These are phyloP conservation scores for Hydrocynus forskahlii DNA, from an alignment of 2,797 vertebrate genomes.

Conservation along the genomic window DNA sequence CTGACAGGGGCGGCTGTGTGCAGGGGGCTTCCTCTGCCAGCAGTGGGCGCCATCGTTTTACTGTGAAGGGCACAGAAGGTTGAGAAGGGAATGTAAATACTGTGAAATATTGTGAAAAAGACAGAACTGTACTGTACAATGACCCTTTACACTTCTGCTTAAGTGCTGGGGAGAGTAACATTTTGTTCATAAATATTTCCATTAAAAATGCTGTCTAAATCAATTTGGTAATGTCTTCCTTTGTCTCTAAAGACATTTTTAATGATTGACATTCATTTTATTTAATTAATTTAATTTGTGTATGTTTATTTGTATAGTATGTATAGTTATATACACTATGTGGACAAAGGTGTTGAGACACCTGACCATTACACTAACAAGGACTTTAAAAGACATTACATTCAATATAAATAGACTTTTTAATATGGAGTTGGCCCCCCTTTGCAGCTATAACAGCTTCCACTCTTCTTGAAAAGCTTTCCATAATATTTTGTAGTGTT, in stretches of 20 bases:
- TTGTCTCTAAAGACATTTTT: background rate
- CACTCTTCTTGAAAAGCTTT: no score
- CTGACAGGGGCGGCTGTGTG: slow-evolving; percentile 55
- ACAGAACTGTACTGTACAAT: slow-evolving; percentile 73
- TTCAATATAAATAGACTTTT: no score
- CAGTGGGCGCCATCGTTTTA: slow-evolving; percentile 52
- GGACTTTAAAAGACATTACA: no score
- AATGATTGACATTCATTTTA: no score
- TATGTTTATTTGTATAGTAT: no score
- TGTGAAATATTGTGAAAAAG: slow-evolving; percentile 79
- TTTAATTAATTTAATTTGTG: no score
- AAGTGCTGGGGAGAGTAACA: slow-evolving; percentile 68
- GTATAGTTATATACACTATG: no score
- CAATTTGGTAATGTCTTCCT: background rate
- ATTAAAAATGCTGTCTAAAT: slow-evolving; percentile 67
- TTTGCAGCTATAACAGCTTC: no score
- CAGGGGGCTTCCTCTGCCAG: slow-evolving; percentile 49
- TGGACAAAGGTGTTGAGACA: no score
- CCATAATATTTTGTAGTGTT: no score
- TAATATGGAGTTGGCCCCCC: no score
- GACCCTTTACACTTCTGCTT: slow-evolving; percentile 66
- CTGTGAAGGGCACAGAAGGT: slow-evolving; percentile 12
- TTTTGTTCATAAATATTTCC: slow-evolving; percentile 71
- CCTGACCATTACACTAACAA: no score
- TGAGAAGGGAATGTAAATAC: slow-evolving; percentile 74